phyloP scores from a whole-genome alignment of 2,888 invertebrate species.

The Chelonus formosanus region DNA sequence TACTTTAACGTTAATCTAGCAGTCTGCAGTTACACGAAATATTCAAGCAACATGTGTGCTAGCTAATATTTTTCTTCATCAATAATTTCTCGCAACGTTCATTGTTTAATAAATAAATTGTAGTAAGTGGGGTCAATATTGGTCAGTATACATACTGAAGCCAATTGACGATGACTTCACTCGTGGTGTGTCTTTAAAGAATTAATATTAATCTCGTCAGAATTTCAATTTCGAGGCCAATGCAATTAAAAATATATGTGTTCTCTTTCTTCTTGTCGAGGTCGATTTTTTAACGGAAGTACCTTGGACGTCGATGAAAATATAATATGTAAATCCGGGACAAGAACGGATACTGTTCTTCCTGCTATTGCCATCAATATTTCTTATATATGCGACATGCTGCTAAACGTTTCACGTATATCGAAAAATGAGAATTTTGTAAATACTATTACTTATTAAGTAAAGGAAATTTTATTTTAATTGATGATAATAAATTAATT shows the following conservation, averaged over 20 bases:
- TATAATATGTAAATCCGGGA: constrained; percentile 58
- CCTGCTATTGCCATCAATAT: constrained; percentile 48
- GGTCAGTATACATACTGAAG: constrained; percentile 8
- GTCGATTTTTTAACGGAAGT: constrained; percentile 50
- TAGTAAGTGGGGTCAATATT: constrained; percentile 15
- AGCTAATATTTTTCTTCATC: constrained; percentile 10
- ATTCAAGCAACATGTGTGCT: constrained; percentile 17
- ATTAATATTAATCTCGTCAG: constrained; percentile 18
- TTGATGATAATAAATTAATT: background rate
- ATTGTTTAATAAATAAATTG: constrained; percentile 16
- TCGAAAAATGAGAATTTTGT: background rate
- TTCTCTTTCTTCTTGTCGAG: constrained; percentile 26
- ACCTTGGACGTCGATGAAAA: constrained; percentile 58
- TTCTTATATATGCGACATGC: constrained; percentile 23
- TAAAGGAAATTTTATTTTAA: too few species aligned
- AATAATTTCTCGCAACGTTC: constrained; percentile 2
- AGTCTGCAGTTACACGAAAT: constrained; percentile 18
- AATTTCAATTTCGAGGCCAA: constrained; percentile 25
- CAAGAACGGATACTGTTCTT: constrained; percentile 57
- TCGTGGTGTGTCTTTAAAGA: constrained; percentile 1
- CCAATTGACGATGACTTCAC: constrained; percentile 14
- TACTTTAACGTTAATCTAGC: constrained; percentile 28
- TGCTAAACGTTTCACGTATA: constrained; percentile 34
- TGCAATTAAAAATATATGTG: constrained; percentile 28
- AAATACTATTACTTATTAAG: too few species aligned